Conservation (phyloP, 2,113 vertebrate genomes). For the Pyxicephalus adspersus region DNA sequence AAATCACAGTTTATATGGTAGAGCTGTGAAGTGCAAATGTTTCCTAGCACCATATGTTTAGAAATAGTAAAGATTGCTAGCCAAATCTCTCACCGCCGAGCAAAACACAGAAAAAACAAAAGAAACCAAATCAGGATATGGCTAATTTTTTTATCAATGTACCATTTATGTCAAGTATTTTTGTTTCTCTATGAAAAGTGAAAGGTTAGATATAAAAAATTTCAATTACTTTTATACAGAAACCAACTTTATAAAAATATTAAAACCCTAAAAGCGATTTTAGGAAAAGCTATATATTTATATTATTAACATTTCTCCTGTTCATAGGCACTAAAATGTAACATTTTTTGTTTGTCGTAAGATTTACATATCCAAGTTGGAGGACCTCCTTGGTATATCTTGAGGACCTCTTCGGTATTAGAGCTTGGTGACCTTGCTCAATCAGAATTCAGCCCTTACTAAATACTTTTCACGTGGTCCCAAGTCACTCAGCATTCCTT, state of each 20-base stretch:
- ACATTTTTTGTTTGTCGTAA: conserved; percentile 22
- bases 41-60: conserved; percentile 48
- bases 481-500: neutral
- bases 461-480: neutral
- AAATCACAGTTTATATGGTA: conserved; percentile 42
- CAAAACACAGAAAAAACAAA: conserved; percentile 1
- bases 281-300: conserved; percentile 64
- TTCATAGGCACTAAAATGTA: conserved; percentile 69
- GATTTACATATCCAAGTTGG: conserved; percentile 62
- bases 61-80: conserved; percentile 37
- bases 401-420: neutral
- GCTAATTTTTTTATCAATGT: conserved; percentile 44
- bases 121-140: conserved; percentile 20
- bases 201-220: conserved; percentile 35
- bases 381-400: conserved; percentile 35
- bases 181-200: conserved; percentile 37
- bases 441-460: neutral
- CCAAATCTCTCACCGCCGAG: conserved; percentile 28
- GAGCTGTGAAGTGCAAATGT: conserved; percentile 52
- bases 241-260: conserved; percentile 51
- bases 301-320: conserved; percentile 67
- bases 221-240: conserved; percentile 13
- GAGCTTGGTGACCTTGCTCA: too few relatives aligned
- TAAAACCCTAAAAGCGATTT: conserved; percentile 52
- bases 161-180: conserved; percentile 51